Evolutionary conservation across 1,140 invertebrate species (phyloP), one percentile per base, ranked within the genome.

Genomic region (Aphis gossypii): DNA sequence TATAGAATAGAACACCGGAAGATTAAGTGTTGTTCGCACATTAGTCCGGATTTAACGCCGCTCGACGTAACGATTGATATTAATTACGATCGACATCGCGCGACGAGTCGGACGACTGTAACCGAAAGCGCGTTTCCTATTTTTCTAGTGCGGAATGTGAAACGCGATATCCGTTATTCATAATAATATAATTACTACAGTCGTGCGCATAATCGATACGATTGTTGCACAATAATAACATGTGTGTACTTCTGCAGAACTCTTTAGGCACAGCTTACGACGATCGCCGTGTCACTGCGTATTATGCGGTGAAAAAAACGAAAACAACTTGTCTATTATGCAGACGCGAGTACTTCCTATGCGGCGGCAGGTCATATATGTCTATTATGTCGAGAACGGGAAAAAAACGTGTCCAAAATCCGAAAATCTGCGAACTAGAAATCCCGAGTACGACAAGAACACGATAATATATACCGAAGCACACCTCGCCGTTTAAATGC

Each of bases 371-470:
- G 25, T 60, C 7, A 25, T 60, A 14, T 51, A 14, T 51, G 25
- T 25, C 56, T 30, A 9, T 30, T 60, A 68, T 14, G 30, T 14
- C 60, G 30, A 68, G 60, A 68, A 68, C 60, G 9, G 30, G 60
- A n/a, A 68, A 68, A 60, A 68, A 68, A 68, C 60, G 60, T 68
- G 60, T 68, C 60, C 60, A 76, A 76, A 76, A 76, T 76, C 30
- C 23, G 60, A 76, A 76, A 76, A 76, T n/a, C 60, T 76, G 11
- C n/a, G 18, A 14, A 68, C 60, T n/a, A 76, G 60, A n/a, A 76
- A 76, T 76, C 60, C n/a, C 60, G 0, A n/a, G 14, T 54, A 48
- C 48, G 60, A n/a, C 5, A 30, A n/a, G 60, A 18, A 51, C 48
- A 14, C 14, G 0, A 46, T 46, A 11, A 46, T 11, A 11, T 7